Conservation (phyloP, 2,113 vertebrate genomes). For the Spizaetus ornatus region DNA sequence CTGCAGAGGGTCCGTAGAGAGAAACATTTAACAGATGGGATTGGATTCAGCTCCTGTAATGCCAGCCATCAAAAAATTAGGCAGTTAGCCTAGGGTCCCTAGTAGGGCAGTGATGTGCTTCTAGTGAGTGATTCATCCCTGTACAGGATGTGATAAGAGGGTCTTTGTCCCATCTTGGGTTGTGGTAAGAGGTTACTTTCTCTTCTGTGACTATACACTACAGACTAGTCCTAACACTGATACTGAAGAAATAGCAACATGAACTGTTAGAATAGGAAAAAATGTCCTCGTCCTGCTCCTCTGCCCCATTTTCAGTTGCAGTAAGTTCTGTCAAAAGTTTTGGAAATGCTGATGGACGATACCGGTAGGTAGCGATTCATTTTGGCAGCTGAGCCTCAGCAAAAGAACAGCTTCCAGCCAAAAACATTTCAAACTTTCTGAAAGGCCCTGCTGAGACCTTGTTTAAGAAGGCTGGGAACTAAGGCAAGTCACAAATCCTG, state of each 20-base stretch:
- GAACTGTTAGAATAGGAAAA: not conserved
- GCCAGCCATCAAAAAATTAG: not conserved
- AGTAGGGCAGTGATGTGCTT: not conserved
- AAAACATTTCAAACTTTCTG: not conserved
- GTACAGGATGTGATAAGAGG: not conserved
- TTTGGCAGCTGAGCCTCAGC: not conserved
- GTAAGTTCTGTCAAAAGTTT: not conserved
- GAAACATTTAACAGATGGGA: not conserved
- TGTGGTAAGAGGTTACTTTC: not conserved
- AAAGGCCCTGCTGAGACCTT: not conserved
- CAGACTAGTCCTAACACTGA: not conserved
- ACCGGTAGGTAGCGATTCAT: not conserved
- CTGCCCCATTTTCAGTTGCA: not conserved
- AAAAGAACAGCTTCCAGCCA: not conserved
- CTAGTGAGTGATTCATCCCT: not conserved
- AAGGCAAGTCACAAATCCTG: not conserved
- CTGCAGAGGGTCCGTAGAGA: not conserved
- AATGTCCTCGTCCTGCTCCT: not conserved
- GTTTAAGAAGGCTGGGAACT: not conserved
- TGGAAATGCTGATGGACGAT: not conserved
- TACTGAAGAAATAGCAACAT: not conserved
- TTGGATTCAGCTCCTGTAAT: not conserved
- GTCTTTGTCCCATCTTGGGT: not conserved
- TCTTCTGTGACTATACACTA: not conserved
- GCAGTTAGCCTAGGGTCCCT: not conserved